Conservation (phyloP, 2,888 invertebrate genomes). For the Selenia dentaria region DNA sequence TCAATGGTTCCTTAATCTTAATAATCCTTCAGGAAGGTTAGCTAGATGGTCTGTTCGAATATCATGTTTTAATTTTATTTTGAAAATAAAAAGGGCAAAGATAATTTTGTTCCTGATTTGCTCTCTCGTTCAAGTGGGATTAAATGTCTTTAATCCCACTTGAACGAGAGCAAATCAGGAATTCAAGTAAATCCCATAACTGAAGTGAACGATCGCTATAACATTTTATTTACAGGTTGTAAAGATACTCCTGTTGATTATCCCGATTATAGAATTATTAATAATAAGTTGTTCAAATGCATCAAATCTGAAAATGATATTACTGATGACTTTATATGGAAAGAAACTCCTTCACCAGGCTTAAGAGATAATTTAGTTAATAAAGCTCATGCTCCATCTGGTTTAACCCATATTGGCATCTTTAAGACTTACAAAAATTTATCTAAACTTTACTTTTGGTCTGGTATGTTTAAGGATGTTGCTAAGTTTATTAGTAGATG, state of each 20-base stretch:
- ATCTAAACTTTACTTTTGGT: conserved; percentile 15
- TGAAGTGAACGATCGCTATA: background rate
- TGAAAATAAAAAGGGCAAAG: background rate
- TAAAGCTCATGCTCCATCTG: background rate
- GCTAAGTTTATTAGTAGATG: conserved; percentile 6
- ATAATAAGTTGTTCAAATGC: background rate
- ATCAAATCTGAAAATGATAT: background rate
- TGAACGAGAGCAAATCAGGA: no score
- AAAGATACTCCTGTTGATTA: background rate
- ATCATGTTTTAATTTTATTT: background rate
- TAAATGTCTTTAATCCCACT: no score
- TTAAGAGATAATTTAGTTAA: background rate
- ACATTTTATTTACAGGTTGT: background rate
- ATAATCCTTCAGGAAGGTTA: background rate
- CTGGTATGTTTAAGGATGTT: conserved; percentile 16
- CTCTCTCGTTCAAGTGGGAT: background rate
- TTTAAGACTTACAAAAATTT: background rate
- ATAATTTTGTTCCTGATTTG: background rate
- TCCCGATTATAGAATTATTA: background rate
- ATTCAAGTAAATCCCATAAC: background rate
- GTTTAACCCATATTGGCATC: background rate
- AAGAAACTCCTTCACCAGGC: background rate
- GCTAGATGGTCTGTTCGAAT: background rate
- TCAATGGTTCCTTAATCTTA: background rate
- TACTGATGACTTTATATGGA: background rate